Conservation (phyloP, 2,113 vertebrate species). For the Engraulis encrasicolus region DNA sequence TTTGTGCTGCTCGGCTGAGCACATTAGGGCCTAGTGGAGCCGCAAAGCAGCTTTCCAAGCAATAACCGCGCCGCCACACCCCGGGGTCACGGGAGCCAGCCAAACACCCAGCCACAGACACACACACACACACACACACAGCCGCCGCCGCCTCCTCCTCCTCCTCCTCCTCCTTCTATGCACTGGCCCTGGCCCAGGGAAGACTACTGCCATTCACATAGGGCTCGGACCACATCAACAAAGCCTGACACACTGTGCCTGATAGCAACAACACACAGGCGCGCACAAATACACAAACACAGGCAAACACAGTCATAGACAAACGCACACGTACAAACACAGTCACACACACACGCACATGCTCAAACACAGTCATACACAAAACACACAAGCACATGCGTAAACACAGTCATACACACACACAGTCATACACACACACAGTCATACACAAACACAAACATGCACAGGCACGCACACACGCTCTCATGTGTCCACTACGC, state of each 20-base stretch:
- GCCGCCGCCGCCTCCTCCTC: too few relatives aligned
- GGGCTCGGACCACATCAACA: background rate
- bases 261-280: background rate
- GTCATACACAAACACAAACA: background rate
- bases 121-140: too few relatives aligned
- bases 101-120: conserved; percentile 21
- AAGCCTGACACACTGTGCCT: background rate
- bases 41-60: conserved; percentile 36
- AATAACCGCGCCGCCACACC: conserved; percentile 24
- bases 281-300: background rate
- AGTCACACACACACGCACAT: background rate
- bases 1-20: conserved; percentile 26
- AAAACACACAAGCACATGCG: background rate
- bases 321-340: background rate
- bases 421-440: conserved; percentile 16
- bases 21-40: conserved; percentile 31
- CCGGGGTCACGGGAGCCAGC: conserved; percentile 2
- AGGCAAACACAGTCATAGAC: too few relatives aligned
- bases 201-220: background rate
- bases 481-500: too few relatives aligned
- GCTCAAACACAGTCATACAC: too few relatives aligned
- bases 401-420: too few relatives aligned
- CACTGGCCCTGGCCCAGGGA: background rate
- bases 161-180: too few relatives aligned
- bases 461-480: background rate